These are phyloP conservation scores for Chamaetylas fuelleborni DNA, from an alignment of 2,113 vertebrate species.

Conservation along the genomic window DNA sequence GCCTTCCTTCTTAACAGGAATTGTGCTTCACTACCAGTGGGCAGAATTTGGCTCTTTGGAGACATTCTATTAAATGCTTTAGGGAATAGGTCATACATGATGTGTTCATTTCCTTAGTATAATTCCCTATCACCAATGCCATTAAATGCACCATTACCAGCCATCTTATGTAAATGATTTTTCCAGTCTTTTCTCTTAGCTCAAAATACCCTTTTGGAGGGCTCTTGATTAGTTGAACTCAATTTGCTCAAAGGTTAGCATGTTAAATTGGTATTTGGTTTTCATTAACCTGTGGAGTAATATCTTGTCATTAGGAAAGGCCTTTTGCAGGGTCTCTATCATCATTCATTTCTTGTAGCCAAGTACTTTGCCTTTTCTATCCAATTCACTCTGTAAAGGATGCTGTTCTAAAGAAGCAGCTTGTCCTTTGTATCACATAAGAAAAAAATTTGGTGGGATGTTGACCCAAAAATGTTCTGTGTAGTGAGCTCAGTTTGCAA, in stretches of 20 bases:
- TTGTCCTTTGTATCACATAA: neutral
- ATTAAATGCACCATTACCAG: conserved; percentile 59
- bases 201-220: conserved; percentile 65
- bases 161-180: conserved; percentile 61
- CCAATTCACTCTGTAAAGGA: neutral
- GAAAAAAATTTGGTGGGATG: neutral
- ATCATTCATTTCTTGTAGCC: conserved; percentile 60
- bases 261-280: conserved; percentile 73
- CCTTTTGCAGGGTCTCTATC: conserved; percentile 33
- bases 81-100: neutral
- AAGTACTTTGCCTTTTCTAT: neutral
- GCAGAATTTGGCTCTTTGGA: conserved; percentile 1
- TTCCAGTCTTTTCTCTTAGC: conserved; percentile 41
- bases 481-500: neutral
- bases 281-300: conserved; percentile 70
- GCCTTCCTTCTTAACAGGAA: neutral
- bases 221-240: conserved; percentile 72
- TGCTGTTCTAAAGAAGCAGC: neutral
- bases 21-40: neutral
- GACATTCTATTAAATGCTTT: neutral
- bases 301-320: conserved; percentile 65
- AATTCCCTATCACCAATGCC: conserved; percentile 18
- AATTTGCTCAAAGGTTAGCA: conserved; percentile 68
- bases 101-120: conserved; percentile 13
- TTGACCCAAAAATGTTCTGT: neutral